These are phyloP conservation scores for Nyctibius grandis DNA, from an alignment of 2,797 vertebrate species.

Conservation along the genomic window DNA sequence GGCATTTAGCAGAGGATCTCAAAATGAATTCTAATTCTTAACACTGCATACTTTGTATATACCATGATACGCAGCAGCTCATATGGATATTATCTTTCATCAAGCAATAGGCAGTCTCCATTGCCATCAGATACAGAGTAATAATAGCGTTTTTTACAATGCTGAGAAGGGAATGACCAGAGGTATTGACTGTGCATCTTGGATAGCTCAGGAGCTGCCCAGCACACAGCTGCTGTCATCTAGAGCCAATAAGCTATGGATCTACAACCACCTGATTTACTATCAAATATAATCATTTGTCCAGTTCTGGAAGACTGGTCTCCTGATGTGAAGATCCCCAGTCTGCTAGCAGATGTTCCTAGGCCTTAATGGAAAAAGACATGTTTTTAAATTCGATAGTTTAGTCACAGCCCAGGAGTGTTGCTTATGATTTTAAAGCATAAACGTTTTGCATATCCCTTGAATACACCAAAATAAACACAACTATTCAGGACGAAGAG, in stretches of 20 bases:
- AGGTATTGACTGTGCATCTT: background rate
- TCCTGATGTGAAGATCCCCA: background rate
- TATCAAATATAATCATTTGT: background rate
- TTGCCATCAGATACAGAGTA: background rate
- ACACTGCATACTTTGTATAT: rapidly evolving
- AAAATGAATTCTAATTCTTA: background rate
- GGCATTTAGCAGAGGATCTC: background rate
- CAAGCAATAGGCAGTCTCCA: background rate
- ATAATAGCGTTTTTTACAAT: rapidly evolving
- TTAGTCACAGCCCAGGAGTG: background rate
- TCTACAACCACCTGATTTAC: background rate
- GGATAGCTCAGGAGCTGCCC: background rate
- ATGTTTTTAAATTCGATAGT: background rate
- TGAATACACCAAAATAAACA: background rate
- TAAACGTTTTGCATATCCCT: background rate
- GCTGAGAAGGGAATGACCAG: background rate
- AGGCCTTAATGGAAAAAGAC: background rate
- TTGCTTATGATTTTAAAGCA: background rate
- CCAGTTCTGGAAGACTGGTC: background rate
- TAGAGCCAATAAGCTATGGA: background rate
- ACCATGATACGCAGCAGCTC: background rate
- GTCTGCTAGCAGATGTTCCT: background rate
- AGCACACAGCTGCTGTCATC: background rate
- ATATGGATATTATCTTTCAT: background rate
- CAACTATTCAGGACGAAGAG: background rate